Evolutionary conservation across 2,113 vertebrate species (phyloP).

Genomic region (Eidolon helvum): DNA sequence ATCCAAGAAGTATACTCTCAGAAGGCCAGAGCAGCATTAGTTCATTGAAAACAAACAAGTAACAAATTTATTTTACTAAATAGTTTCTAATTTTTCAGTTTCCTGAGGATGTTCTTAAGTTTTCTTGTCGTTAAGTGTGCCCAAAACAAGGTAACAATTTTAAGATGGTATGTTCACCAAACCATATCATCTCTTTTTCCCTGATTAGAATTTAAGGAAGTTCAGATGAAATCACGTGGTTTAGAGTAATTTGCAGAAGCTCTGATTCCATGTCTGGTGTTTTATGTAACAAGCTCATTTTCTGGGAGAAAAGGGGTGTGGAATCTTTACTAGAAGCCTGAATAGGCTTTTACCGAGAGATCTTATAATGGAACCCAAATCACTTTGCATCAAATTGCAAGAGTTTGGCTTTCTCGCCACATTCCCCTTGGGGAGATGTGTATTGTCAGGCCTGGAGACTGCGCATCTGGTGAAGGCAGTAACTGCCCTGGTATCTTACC

Average conservation of each 20-base stretch:
- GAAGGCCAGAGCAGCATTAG: not conserved
- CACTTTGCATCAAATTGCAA: slow-evolving; percentile 75
- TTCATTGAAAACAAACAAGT: not conserved
- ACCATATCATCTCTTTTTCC: slow-evolving; percentile 25
- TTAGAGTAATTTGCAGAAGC: slow-evolving; percentile 45
- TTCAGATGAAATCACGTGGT: slow-evolving; percentile 48
- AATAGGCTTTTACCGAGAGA: slow-evolving; percentile 70
- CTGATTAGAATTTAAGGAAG: slow-evolving; percentile 46
- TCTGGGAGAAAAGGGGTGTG: slow-evolving; percentile 46
- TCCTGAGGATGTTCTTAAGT: not conserved
- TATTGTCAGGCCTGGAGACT: slow-evolving; percentile 65
- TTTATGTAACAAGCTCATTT: slow-evolving; percentile 64
- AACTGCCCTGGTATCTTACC: slow-evolving; percentile 43
- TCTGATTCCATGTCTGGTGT: slow-evolving; percentile 49
- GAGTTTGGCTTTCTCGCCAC: slow-evolving; percentile 68
- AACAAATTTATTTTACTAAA: not conserved
- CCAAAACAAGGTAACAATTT: not conserved
- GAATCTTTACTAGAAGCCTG: slow-evolving; percentile 63
- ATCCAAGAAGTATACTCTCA: not conserved
- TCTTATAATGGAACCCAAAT: slow-evolving; percentile 71
- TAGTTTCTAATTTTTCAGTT: not conserved
- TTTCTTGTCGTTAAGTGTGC: not conserved
- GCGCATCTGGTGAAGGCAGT: slow-evolving; percentile 68
- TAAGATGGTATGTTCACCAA: slow-evolving; percentile 5
- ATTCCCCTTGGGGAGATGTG: slow-evolving; percentile 59